Conservation (phyloP, 2,888 invertebrate genomes). For the Leptopterna dolabrata region DNA sequence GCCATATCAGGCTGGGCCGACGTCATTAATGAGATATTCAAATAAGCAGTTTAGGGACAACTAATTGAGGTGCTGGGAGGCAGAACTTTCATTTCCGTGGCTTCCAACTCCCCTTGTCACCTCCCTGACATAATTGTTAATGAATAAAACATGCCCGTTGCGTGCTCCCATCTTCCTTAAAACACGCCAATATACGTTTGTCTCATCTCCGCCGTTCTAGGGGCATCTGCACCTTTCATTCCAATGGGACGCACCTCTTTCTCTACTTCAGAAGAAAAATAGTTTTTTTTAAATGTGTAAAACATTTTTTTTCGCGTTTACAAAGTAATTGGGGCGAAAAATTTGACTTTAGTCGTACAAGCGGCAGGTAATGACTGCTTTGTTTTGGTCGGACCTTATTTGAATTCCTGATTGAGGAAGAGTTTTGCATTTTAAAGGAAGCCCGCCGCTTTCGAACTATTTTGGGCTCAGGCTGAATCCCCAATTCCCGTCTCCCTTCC, state of each 20-base stretch:
- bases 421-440: conserved; percentile 46
- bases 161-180: not conserved
- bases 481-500: conserved; percentile 33
- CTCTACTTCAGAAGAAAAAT: not conserved
- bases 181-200: conserved; percentile 3
- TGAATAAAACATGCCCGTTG: conserved; percentile 15
- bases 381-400: conserved; percentile 47
- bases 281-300: not conserved
- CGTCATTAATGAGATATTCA: conserved; percentile 4
- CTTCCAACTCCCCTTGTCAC: conserved; percentile 17
- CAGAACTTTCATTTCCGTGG: conserved; percentile 24
- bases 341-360: conserved; percentile 46
- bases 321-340: conserved; percentile 51
- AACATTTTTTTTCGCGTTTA: conserved; percentile 46
- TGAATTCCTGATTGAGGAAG: conserved; percentile 50
- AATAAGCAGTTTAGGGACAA: not conserved
- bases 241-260: not conserved
- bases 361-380: conserved; percentile 51
- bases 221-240: not conserved
- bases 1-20: not conserved
- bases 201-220: not conserved
- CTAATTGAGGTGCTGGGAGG: conserved; percentile 8
- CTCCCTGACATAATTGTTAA: conserved; percentile 14
- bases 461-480: conserved; percentile 5
- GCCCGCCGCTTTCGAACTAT: conserved; percentile 37